A percentile compares a stretch with the other conserved stretches of the same genome.
Evolutionary conservation across 1,140 invertebrate species (phyloP).

Genomic region (Conopomorpha cramerella): DNA sequence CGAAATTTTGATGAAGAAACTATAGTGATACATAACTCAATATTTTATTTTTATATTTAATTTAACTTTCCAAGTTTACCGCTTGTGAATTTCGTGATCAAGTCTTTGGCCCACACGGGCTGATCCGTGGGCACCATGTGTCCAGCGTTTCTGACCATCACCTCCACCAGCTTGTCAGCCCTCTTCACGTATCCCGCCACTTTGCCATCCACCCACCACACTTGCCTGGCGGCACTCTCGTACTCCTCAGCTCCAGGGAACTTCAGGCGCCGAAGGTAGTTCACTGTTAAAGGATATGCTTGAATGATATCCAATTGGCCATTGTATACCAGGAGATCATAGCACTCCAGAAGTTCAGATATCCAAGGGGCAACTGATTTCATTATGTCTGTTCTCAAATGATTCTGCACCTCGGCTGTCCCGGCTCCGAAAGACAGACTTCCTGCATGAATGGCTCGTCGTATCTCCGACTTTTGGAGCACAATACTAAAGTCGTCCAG

Average conservation of each 20-base stretch:
- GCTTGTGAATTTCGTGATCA: too few relatives aligned
- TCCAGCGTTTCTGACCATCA: conserved; percentile 73
- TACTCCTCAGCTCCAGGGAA: conserved; percentile 67
- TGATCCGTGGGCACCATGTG: too few relatives aligned
- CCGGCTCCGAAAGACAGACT: conserved; percentile 65
- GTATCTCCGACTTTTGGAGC: too few relatives aligned
- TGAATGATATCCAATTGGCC: conserved; percentile 83
- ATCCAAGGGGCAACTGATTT: conserved; percentile 74
- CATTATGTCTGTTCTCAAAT: conserved; percentile 76
- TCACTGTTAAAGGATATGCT: conserved; percentile 71
- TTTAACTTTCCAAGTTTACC: too few relatives aligned
- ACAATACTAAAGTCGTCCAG: too few relatives aligned
- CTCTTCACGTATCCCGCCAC: conserved; percentile 73
- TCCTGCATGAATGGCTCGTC: conserved; percentile 79
- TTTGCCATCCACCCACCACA: conserved; percentile 66
- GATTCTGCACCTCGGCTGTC: conserved; percentile 60
- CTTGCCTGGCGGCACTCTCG: conserved; percentile 56
- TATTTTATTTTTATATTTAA: too few relatives aligned
- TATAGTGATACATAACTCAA: too few relatives aligned
- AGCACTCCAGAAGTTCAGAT: too few relatives aligned
- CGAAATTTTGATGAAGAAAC: too few relatives aligned
- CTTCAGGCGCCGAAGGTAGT: conserved; percentile 65
- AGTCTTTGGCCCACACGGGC: too few relatives aligned
- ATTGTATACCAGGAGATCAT: conserved; percentile 72
- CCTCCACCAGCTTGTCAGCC: conserved; percentile 69